Conservation (phyloP, 1,140 invertebrate species). For the Zaprionus tsacasi region DNA sequence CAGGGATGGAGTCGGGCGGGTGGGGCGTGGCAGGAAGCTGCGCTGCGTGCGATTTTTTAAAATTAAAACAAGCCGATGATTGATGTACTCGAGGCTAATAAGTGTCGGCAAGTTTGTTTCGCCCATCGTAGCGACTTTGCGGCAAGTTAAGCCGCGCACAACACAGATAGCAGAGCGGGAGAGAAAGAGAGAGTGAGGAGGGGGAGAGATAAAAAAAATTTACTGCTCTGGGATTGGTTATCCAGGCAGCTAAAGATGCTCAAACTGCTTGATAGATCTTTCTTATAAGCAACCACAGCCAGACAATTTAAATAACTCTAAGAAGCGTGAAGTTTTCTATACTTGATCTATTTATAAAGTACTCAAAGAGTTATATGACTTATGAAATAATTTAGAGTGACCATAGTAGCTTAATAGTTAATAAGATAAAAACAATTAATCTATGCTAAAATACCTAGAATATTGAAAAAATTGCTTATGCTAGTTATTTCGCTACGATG, state of each 20-base stretch:
- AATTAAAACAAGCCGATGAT: slow-evolving; percentile 79
- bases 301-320: too few species aligned
- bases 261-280: background rate
- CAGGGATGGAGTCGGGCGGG: slow-evolving; percentile 1
- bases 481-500: too few species aligned
- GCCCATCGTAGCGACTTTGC: background rate
- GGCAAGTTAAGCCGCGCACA: slow-evolving; percentile 24
- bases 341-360: too few species aligned
- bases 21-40: slow-evolving; percentile 2
- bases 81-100: slow-evolving; percentile 79
- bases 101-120: slow-evolving; percentile 54
- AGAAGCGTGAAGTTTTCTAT: too few species aligned
- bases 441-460: too few species aligned
- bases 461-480: too few species aligned
- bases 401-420: too few species aligned
- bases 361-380: too few species aligned
- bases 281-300: background rate
- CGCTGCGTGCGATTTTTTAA: slow-evolving; percentile 67
- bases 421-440: too few species aligned
- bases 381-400: too few species aligned
- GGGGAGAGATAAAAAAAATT: background rate
- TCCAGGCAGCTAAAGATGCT: background rate
- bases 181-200: background rate
- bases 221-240: slow-evolving; percentile 26
- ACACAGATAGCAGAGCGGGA: background rate